Evolutionary conservation across 1,140 invertebrate genomes (phyloP), one percentile per base, ranked within the genome.

Genomic region (Drosophila sp.): DNA sequence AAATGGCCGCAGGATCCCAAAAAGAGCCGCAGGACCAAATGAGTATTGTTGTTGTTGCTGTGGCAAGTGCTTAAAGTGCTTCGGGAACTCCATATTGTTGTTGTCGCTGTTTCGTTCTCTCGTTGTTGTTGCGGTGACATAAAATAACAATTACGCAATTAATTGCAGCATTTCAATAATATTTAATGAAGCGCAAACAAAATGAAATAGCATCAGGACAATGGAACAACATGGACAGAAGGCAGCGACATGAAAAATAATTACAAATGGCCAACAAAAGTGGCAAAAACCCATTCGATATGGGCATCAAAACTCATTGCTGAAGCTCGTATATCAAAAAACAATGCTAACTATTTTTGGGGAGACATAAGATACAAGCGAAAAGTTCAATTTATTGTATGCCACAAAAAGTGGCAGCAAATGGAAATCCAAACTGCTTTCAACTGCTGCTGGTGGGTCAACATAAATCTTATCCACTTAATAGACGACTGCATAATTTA

Each of bases 131-230:
- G 53, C 43, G 41, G 41, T 43, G 65, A 89, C 83, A 87, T 87
- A 87, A 87, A 89, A 87, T 87, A 87, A 87, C 83, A 87, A 87
- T 87, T 87, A 87, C 84, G 76, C 83, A 83, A 87, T 87, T 87
- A 87, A 87, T 87, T 87, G 83, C 83, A 79, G 72, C 76, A 87
- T 83, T 87, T 87, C 79, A 89, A 87, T 87, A 89, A 87, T 87
- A 87, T 87, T 87, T 87, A 87, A 87, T 87, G 83, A 87, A 83
- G 83, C 83, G 83, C 81, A 87, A 87, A 87, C 83, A 83, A 66
- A 82, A 82, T 83, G 69, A 83, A 83, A 89, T 76, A 72, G 70
- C 83, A 82, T 64, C 75, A 57, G 11, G n/a, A 64, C 27, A 43
- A 38, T 34, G 45, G 16, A 8, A 18, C 38, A 32, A 40, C 34